A percentile compares a stretch with the other conserved stretches of the same genome.
Conservation (phyloP, 2,113 vertebrate genomes). For the Cynoglossus semilaevis region DNA sequence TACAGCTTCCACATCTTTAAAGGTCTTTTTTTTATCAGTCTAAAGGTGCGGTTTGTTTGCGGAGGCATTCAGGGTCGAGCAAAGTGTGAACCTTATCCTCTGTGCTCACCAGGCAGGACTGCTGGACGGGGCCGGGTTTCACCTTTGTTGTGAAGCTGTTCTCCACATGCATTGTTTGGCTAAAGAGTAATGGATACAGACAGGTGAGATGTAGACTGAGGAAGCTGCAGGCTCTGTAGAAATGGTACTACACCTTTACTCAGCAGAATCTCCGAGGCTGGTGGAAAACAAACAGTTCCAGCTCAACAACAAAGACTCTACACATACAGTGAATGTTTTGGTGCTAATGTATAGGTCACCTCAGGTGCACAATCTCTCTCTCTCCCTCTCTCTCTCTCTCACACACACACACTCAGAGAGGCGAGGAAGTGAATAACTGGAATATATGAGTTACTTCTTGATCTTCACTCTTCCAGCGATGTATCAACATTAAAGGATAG, state of each 20-base stretch:
- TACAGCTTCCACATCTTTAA: no score
- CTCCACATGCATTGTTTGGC: slow-evolving; percentile 30
- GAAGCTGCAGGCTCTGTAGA: slow-evolving; percentile 24
- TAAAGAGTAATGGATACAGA: slow-evolving; percentile 31
- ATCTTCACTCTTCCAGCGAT: no score
- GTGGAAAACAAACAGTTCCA: slow-evolving; percentile 48
- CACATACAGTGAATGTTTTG: slow-evolving; percentile 26
- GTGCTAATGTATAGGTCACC: slow-evolving; percentile 21
- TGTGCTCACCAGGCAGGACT: slow-evolving; percentile 20
- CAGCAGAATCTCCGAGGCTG: slow-evolving; percentile 42
- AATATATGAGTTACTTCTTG: no score
- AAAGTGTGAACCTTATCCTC: slow-evolving; percentile 17
- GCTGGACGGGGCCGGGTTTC: slow-evolving; percentile 26
- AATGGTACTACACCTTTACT: slow-evolving; percentile 35
- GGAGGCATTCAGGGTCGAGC: slow-evolving; percentile 22
- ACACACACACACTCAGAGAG: no score
- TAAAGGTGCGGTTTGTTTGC: slow-evolving; percentile 7
- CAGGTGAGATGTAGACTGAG: slow-evolving; percentile 41
- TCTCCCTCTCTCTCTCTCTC: no score
- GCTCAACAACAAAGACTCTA: slow-evolving; percentile 45
- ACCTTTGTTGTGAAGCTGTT: slow-evolving; percentile 17
- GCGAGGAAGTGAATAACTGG: no score
- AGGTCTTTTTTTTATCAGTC: no score
- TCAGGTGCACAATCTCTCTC: slow-evolving; percentile 8
- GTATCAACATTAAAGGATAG: no score